Conservation (phyloP, 1,140 invertebrate species). For the Drosophila pseudoobscura region DNA sequence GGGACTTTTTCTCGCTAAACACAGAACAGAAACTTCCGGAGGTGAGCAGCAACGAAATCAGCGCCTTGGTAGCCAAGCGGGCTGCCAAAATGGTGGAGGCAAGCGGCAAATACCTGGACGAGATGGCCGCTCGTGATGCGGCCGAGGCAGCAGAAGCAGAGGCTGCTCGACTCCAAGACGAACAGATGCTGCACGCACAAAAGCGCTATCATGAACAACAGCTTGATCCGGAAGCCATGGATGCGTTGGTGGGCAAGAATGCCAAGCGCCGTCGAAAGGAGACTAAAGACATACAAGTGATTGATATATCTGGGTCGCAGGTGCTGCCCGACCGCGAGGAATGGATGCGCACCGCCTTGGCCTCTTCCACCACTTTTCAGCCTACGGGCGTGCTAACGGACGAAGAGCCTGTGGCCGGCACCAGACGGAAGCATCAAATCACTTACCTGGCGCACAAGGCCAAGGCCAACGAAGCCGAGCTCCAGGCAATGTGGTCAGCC, state of each 20-base stretch:
- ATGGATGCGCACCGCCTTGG: slow-evolving; percentile 92
- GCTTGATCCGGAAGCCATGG: slow-evolving; percentile 64
- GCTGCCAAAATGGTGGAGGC: slow-evolving; percentile 70
- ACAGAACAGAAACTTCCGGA: slow-evolving; percentile 70
- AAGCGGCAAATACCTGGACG: slow-evolving; percentile 52
- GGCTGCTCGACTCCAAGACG: slow-evolving; percentile 19
- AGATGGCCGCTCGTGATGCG: slow-evolving; percentile 26
- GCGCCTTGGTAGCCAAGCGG: slow-evolving; percentile 71
- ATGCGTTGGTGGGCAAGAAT: slow-evolving; percentile 76
- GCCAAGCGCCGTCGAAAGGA: slow-evolving; percentile 83
- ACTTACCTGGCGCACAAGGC: slow-evolving; percentile 97
- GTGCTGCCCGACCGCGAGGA: slow-evolving; percentile 91
- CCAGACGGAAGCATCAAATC: slow-evolving; percentile 96
- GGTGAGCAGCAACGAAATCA: slow-evolving; percentile 76
- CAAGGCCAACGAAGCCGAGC: slow-evolving; percentile 95
- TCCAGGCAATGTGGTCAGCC: slow-evolving; percentile 96
- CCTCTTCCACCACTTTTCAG: slow-evolving; percentile 87
- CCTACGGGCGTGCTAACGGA: slow-evolving; percentile 76
- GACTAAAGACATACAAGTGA: slow-evolving; percentile 86
- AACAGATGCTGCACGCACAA: slow-evolving; percentile 46
- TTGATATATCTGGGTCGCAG: slow-evolving; percentile 93
- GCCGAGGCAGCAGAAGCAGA: slow-evolving; percentile 24
- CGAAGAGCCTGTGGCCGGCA: slow-evolving; percentile 87
- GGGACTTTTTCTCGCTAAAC: slow-evolving; percentile 85
- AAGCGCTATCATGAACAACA: slow-evolving; percentile 64